Percentiles rank a stretch among this genome's conserved stretches.
Conservation (phyloP, 2,888 invertebrate species). For the Griposia aprilina region DNA sequence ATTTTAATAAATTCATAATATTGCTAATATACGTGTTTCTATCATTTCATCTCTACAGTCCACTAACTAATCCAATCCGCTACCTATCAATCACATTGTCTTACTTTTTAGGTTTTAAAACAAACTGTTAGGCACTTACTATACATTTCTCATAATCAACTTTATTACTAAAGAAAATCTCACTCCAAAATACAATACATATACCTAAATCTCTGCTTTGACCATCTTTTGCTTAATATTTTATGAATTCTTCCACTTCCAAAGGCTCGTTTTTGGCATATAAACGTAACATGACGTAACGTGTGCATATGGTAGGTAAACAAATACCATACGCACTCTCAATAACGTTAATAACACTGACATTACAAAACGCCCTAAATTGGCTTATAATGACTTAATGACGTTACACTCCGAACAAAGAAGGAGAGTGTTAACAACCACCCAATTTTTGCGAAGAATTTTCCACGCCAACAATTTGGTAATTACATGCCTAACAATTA, state of each 20-base stretch:
- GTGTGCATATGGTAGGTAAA: too few species aligned
- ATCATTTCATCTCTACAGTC: too few species aligned
- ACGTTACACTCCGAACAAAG: slow-evolving; percentile 34
- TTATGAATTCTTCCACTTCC: not conserved
- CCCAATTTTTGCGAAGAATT: slow-evolving; percentile 45
- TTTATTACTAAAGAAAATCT: not conserved
- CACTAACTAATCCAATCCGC: too few species aligned
- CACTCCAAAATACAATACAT: too few species aligned
- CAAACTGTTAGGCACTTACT: not conserved
- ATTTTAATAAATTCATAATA: too few species aligned
- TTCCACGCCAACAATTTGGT: slow-evolving; percentile 33
- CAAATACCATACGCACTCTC: not conserved
- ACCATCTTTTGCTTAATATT: not conserved
- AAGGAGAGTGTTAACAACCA: slow-evolving; percentile 36
- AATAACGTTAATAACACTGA: not conserved
- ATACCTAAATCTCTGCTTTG: not conserved
- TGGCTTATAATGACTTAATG: slow-evolving; percentile 41
- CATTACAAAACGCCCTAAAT: slow-evolving; percentile 18
- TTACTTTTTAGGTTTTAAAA: too few species aligned
- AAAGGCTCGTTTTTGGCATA: not conserved
- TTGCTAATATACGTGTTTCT: too few species aligned
- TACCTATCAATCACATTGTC: too few species aligned
- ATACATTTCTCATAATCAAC: not conserved
- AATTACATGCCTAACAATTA: slow-evolving; percentile 49
- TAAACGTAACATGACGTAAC: not conserved